phyloP scores from a whole-genome alignment of 1,140 invertebrate species.

The Drosophila pallidifrons region DNA sequence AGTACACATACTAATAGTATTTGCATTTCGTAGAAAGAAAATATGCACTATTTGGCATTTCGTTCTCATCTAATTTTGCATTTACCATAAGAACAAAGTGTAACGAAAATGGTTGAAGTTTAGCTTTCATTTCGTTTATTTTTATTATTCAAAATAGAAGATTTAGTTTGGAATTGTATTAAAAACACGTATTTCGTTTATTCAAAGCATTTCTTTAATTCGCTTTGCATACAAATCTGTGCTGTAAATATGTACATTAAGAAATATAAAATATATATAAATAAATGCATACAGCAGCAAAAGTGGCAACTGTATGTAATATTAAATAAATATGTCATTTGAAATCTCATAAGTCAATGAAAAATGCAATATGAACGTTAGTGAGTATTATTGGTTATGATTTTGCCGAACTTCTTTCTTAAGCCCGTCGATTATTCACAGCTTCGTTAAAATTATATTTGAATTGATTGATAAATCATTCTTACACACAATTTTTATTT shows the following conservation, averaged over 20 bases:
- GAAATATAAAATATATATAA: slow-evolving; percentile 30
- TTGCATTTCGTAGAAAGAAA: slow-evolving; percentile 34
- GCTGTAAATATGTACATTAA: slow-evolving; percentile 74
- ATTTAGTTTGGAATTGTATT: slow-evolving; percentile 53
- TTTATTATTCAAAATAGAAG: slow-evolving; percentile 12
- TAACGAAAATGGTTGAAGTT: slow-evolving; percentile 49
- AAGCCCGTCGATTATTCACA: no score
- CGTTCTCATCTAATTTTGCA: slow-evolving; percentile 28
- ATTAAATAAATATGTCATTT: slow-evolving; percentile 56
- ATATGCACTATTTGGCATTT: slow-evolving; percentile 31
- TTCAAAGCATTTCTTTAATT: slow-evolving; percentile 25
- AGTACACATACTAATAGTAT: slow-evolving; percentile 56
- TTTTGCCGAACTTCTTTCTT: no score
- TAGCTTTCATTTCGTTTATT: slow-evolving; percentile 40
- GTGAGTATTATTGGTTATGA: no score
- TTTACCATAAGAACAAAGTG: slow-evolving; percentile 35
- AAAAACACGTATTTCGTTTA: slow-evolving; percentile 52
- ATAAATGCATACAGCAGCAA: slow-evolving; percentile 8
- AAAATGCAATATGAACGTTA: no score
- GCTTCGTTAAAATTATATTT: no score
- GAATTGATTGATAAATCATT: no score
- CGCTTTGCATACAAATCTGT: slow-evolving; percentile 22
- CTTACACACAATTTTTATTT: no score
- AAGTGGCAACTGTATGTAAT: slow-evolving; percentile 22
- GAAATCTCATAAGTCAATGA: slow-evolving; percentile 35